Percentiles rank a stretch among this genome's conserved stretches.
phyloP scores from a whole-genome alignment of 2,888 invertebrate species.

The Odontocolon sp. region DNA sequence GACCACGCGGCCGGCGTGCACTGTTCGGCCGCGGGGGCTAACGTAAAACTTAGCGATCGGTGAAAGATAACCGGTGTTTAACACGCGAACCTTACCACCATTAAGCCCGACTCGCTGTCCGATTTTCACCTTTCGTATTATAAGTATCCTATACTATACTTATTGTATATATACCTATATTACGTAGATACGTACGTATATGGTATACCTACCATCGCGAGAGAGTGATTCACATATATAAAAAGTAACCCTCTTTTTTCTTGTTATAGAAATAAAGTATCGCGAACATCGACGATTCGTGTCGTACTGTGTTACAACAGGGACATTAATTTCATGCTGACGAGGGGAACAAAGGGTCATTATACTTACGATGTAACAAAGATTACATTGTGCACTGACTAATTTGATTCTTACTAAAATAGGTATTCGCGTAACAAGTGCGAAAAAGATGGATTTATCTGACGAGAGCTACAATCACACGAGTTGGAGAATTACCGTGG shows the following conservation, averaged over 20 bases:
- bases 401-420: too few relatives aligned
- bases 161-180: neutral
- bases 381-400: too few relatives aligned
- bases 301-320: neutral
- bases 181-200: neutral
- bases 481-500: too few relatives aligned
- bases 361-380: too few relatives aligned
- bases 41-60: conserved; percentile 77
- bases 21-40: conserved; percentile 71
- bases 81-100: conserved; percentile 76
- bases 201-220: neutral
- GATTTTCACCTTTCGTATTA: conserved; percentile 68
- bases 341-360: too few relatives aligned
- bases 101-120: conserved; percentile 72
- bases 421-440: too few relatives aligned
- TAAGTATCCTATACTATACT: neutral
- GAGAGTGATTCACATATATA: conserved; percentile 2
- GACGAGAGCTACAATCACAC: too few relatives aligned
- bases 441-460: too few relatives aligned
- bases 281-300: conserved; percentile 1
- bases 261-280: conserved; percentile 4
- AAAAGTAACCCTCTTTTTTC: neutral
- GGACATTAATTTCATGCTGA: conserved; percentile 8
- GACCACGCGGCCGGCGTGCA: conserved; percentile 60
- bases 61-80: conserved; percentile 76